Conservation (phyloP, 2,797 vertebrate genomes). For the Xerus rutilus region DNA sequence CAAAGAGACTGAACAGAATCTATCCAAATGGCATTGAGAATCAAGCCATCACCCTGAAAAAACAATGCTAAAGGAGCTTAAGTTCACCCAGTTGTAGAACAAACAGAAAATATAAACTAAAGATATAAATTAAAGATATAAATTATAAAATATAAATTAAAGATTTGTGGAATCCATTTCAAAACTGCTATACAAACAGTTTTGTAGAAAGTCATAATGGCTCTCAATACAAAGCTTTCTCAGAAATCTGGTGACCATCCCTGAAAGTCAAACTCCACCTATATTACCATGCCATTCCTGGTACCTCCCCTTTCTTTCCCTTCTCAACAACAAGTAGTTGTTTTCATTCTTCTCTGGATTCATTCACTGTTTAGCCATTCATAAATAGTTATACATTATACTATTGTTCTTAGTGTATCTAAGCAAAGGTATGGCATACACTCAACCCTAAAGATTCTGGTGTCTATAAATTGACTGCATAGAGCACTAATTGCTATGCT, state of each 20-base stretch:
- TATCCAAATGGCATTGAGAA: not conserved
- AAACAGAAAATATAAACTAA: conserved; percentile 29
- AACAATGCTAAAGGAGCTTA: not conserved
- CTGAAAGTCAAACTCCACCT: not conserved
- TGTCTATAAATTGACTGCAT: not conserved
- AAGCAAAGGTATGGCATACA: not conserved
- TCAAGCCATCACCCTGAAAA: not conserved
- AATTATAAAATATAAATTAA: not conserved
- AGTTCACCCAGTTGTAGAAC: not conserved
- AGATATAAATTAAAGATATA: not conserved
- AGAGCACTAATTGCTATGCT: not conserved
- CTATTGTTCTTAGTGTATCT: not conserved
- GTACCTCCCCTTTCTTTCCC: not conserved
- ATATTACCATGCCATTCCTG: not conserved
- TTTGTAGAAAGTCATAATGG: not conserved
- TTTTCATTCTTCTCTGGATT: not conserved
- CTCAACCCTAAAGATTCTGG: not conserved
- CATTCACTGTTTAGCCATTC: not conserved
- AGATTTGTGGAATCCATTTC: not conserved
- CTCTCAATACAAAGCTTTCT: not conserved
- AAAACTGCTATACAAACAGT: not conserved
- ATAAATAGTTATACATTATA: not conserved
- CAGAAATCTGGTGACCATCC: not conserved
- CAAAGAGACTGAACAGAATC: not conserved
- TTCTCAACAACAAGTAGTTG: not conserved